Conservation (phyloP, 2,888 invertebrate species). For the Drosophila setosimentum region DNA sequence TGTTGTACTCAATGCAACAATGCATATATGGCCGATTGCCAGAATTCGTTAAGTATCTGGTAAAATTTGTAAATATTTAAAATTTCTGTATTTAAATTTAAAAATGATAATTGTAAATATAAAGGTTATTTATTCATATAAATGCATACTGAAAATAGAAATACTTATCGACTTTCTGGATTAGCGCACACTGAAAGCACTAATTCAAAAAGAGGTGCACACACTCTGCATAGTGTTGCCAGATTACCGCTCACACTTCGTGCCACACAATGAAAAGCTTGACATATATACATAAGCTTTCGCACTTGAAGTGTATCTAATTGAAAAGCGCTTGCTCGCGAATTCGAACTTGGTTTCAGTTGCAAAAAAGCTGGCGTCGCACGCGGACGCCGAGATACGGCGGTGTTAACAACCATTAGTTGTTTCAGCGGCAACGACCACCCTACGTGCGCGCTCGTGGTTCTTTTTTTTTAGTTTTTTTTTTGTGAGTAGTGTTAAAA, state of each 20-base stretch:
- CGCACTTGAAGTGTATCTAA: slow-evolving; percentile 47
- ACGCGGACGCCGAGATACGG: slow-evolving; percentile 46
- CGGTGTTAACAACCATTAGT: slow-evolving; percentile 19
- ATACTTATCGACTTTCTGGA: not conserved
- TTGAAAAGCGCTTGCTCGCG: slow-evolving; percentile 45
- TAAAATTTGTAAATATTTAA: not conserved
- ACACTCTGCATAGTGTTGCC: slow-evolving; percentile 18
- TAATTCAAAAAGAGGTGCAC: not conserved
- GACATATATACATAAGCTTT: slow-evolving; percentile 31
- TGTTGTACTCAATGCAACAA: not conserved
- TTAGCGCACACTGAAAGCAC: not conserved
- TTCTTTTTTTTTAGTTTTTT: slow-evolving; percentile 20
- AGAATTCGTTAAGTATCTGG: not conserved
- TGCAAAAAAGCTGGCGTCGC: slow-evolving; percentile 58
- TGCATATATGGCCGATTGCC: not conserved
- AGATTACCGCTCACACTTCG: slow-evolving; percentile 8
- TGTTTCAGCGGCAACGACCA: slow-evolving; percentile 18
- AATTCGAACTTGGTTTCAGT: slow-evolving; percentile 63
- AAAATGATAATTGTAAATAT: too few relatives aligned
- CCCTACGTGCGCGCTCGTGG: slow-evolving; percentile 45
- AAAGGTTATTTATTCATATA: not conserved
- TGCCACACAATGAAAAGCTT: slow-evolving; percentile 30
- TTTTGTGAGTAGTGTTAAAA: slow-evolving; percentile 38
- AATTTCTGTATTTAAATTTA: too few relatives aligned
- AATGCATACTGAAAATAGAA: not conserved